Percentiles rank a stretch among this genome's conserved stretches.
These are phyloP conservation scores for Harpagoxenus sublaevis DNA, from an alignment of 2,888 invertebrate genomes.

Conservation along the genomic window DNA sequence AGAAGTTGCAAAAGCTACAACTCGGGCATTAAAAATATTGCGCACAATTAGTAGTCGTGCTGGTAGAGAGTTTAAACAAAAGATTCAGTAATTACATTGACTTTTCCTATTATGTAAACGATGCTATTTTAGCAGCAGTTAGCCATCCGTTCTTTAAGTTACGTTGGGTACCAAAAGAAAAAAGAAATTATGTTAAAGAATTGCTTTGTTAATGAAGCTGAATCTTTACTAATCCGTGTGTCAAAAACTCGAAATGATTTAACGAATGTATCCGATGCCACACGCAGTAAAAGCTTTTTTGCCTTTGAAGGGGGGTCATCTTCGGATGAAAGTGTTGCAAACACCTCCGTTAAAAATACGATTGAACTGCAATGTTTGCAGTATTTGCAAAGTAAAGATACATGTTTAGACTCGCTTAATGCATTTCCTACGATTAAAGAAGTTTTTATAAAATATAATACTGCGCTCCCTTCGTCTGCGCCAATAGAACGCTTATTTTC, in stretches of 20 bases:
- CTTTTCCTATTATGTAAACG: constrained; percentile 7
- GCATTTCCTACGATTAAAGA: not conserved
- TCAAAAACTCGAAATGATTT: constrained; percentile 9
- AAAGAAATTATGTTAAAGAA: constrained; percentile 15
- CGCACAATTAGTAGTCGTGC: constrained; percentile 11
- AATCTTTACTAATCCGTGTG: constrained; percentile 6
- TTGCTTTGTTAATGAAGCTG: constrained; percentile 20
- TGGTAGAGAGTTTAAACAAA: constrained; percentile 36
- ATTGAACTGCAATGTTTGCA: constrained; percentile 28
- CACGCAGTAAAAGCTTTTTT: not conserved
- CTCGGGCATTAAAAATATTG: constrained; percentile 40
- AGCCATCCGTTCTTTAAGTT: constrained; percentile 43
- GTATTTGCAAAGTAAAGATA: constrained; percentile 33
- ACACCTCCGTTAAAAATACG: too few species aligned
- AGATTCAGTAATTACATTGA: constrained; percentile 40
- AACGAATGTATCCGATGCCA: not conserved
- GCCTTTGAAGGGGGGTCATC: constrained; percentile 16
- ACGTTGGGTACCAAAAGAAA: constrained; percentile 30
- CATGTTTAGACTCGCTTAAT: constrained; percentile 7
- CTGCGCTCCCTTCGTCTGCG: constrained; percentile 13
- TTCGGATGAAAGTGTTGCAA: not conserved
- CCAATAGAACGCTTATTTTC: constrained; percentile 8
- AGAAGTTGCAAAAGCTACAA: constrained; percentile 28
- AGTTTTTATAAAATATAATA: constrained; percentile 40
- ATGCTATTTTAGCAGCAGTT: constrained; percentile 43